phyloP scores from a whole-genome alignment of 35 echinoderm and acorn worm species.

The Nesometra sesokonis region DNA sequence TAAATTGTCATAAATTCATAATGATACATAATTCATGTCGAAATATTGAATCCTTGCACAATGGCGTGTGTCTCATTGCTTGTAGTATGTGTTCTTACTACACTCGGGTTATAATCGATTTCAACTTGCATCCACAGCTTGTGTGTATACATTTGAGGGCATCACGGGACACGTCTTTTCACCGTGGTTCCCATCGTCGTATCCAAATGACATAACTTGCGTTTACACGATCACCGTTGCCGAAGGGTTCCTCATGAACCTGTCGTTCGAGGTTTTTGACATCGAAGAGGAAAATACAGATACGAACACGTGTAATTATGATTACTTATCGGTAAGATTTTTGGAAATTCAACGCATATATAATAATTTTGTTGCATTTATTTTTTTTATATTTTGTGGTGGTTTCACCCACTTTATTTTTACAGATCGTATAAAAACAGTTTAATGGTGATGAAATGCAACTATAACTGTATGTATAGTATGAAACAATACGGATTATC shows the following conservation, averaged over 20 bases:
- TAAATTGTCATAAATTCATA: too few species aligned
- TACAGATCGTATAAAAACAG: too few species aligned
- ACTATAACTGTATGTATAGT: too few species aligned
- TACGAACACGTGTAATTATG: slow-evolving; percentile 19
- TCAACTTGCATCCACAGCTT: slow-evolving; percentile 9
- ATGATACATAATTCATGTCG: too few species aligned
- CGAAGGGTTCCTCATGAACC: slow-evolving; percentile 3
- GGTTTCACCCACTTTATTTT: neutral
- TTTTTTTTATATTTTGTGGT: too few species aligned
- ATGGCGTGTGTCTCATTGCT: too few species aligned
- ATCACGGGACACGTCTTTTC: slow-evolving; percentile 22
- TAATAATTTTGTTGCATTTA: neutral
- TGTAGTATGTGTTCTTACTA: too few species aligned
- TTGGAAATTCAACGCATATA: too few species aligned
- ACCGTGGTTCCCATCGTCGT: slow-evolving; percentile 18
- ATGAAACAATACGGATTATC: too few species aligned
- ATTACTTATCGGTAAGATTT: slow-evolving; percentile 44
- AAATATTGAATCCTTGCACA: too few species aligned
- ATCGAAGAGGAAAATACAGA: slow-evolving; percentile 17
- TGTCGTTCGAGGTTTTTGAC: slow-evolving; percentile 25
- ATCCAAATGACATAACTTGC: slow-evolving; percentile 31
- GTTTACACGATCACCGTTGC: slow-evolving; percentile 36
- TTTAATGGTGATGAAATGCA: too few species aligned
- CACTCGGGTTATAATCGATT: too few species aligned
- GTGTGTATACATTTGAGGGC: slow-evolving; percentile 16